phyloP scores from a whole-genome alignment of 2,113 vertebrate species.

The Gila orcuttii region DNA sequence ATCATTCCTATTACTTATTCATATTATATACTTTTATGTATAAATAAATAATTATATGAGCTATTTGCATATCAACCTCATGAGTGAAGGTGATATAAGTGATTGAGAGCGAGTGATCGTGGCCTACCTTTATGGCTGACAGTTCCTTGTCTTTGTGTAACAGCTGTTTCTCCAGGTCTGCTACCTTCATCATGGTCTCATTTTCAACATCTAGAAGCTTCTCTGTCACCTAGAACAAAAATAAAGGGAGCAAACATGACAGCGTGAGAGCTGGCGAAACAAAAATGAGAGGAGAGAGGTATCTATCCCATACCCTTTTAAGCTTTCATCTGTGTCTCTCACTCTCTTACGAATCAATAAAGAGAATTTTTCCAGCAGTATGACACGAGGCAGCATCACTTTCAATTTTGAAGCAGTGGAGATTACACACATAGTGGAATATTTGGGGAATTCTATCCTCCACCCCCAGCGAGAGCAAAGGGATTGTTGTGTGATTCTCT shows the following conservation, averaged over 20 bases:
- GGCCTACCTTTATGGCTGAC: conserved; percentile 81
- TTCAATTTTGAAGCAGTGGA: conserved; percentile 58
- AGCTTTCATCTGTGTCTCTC: conserved; percentile 37
- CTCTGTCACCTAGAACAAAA: conserved; percentile 82
- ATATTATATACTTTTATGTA: background rate
- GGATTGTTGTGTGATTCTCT: conserved; percentile 71
- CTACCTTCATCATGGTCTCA: conserved; percentile 96
- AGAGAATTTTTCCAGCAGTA: conserved; percentile 58
- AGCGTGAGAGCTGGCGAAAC: background rate
- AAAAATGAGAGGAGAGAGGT: background rate
- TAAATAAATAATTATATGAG: background rate
- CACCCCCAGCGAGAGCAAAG: conserved; percentile 64
- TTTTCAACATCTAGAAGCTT: conserved; percentile 96
- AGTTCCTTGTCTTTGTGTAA: conserved; percentile 93
- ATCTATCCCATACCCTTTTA: conserved; percentile 26
- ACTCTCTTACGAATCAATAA: conserved; percentile 56
- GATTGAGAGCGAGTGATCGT: background rate
- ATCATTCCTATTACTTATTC: background rate
- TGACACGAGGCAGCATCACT: conserved; percentile 65
- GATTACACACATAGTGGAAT: conserved; percentile 62
- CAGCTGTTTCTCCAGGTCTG: conserved; percentile 91
- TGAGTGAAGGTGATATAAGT: background rate
- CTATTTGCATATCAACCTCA: background rate
- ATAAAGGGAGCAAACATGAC: conserved; percentile 28
- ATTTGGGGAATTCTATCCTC: conserved; percentile 59